Evolutionary conservation across 1,140 invertebrate genomes (phyloP).

Genomic region (Drosophila miranda): DNA sequence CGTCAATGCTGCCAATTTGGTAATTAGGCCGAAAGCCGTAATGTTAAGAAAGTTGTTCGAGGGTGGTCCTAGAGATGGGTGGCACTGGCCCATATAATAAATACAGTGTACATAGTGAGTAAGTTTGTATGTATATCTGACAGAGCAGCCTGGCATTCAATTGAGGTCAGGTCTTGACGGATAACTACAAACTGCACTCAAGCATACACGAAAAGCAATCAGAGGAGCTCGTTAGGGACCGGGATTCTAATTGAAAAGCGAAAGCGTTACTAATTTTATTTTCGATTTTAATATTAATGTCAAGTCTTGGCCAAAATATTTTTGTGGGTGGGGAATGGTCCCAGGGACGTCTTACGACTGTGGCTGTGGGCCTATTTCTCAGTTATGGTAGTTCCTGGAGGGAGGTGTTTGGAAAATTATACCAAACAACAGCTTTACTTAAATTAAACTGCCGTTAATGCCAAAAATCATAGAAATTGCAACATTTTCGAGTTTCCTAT

Average conservation of each 20-base stretch:
- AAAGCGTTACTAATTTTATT: constrained; percentile 62
- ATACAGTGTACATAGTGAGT: no score
- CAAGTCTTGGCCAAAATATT: background rate
- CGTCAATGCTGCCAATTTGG: constrained; percentile 52
- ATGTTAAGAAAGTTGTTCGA: constrained; percentile 38
- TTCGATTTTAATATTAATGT: constrained; percentile 41
- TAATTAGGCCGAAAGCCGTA: constrained; percentile 52
- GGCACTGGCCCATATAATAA: background rate
- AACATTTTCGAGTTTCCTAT: constrained; percentile 34
- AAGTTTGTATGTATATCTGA: no score
- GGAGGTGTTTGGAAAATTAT: no score
- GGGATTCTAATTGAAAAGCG: constrained; percentile 60
- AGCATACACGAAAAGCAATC: constrained; percentile 55
- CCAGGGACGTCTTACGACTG: background rate
- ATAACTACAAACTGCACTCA: constrained; percentile 52
- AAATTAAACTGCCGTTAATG: constrained; percentile 56
- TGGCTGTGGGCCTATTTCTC: background rate
- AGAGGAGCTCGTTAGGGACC: constrained; percentile 40
- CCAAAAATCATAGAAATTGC: background rate
- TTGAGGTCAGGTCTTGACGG: constrained; percentile 47
- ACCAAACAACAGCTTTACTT: constrained; percentile 29
- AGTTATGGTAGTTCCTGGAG: no score
- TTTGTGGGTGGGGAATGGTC: no score
- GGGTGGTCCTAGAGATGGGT: background rate
- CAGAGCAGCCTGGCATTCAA: constrained; percentile 13